Percentiles rank a stretch among this genome's conserved stretches.
phyloP scores from a whole-genome alignment of 2,888 invertebrate genomes.

The Dryocosmus kuriphilus region DNA sequence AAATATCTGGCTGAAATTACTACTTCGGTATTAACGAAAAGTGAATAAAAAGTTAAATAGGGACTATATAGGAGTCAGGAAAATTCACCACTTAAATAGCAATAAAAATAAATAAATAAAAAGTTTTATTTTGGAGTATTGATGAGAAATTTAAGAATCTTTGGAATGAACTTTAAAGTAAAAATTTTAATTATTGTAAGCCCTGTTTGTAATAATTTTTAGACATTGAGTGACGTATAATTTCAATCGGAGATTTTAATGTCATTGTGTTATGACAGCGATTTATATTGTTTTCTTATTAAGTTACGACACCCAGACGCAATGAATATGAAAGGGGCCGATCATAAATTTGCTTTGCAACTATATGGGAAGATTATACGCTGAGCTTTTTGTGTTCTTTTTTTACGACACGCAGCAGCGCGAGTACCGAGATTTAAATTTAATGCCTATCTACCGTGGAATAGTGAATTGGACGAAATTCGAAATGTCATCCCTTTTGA shows the following conservation, averaged over 20 bases:
- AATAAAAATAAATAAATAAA: too few species aligned
- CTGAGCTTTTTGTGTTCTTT: slow-evolving; percentile 21
- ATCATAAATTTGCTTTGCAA: slow-evolving; percentile 35
- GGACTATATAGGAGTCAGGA: background rate
- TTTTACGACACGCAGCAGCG: slow-evolving; percentile 11
- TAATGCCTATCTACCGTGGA: slow-evolving; percentile 32
- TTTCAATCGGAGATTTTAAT: background rate
- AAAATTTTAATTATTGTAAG: too few species aligned
- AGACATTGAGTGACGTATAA: background rate
- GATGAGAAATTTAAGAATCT: too few species aligned
- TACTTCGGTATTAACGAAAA: slow-evolving; percentile 11
- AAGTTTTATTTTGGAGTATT: too few species aligned
- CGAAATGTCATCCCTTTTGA: slow-evolving; percentile 10
- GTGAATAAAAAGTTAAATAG: background rate
- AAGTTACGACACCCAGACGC: slow-evolving; percentile 27
- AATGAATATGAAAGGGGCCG: slow-evolving; percentile 22
- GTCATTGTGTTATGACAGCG: slow-evolving; percentile 17
- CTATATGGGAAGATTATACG: slow-evolving; percentile 40
- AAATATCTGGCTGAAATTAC: slow-evolving; percentile 25
- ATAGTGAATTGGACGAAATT: slow-evolving; percentile 26
- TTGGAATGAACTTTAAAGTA: too few species aligned
- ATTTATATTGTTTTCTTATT: slow-evolving; percentile 31
- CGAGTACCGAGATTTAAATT: slow-evolving; percentile 35
- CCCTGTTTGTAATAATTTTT: background rate
- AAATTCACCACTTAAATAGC: background rate